Evolutionary conservation across 2,888 invertebrate species (phyloP), one percentile per base, ranked within the genome.

Genomic region (Eupithecia pulchellata): DNA sequence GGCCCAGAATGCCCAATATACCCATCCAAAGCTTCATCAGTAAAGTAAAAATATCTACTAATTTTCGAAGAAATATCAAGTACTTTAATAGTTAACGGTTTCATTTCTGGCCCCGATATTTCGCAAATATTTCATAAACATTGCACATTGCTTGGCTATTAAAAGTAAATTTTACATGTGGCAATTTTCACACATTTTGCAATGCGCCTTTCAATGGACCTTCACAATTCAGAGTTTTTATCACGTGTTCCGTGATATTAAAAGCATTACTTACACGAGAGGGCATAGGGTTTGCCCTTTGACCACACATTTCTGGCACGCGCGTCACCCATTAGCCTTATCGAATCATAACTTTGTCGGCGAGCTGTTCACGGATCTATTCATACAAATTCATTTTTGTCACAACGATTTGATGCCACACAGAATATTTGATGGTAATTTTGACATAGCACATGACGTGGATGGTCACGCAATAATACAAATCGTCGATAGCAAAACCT

Each of bases 281-380:
- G 42, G 55, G n/a, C 55, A 29, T 36, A 34, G 39, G 29, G 68
- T 60, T 60, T 74, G 62, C 63, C 76, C 74, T 68, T 20, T 75
- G 69, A 72, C 68, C 72, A 27, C 64, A 55, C 66, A 69, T 71
- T 75, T 64, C 13, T 36, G 68, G 75, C 78, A 74, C 79, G 78
- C 75, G 78, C 65, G 66, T 72, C 52, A 71, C 64, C 66, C 72
- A 76, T 77, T 77, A 73, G 34, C 29, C 11, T 71, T 72, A 76
- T 77, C 69, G 68, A 60, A 55, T 20, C 67, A 66, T 34, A 63
- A 66, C 71, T 29, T 66, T 67, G 64, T 55, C 86, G 85, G 89
- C 89, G 20, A 25, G 32, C 14, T 61, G 61, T 34, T 25, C 36
- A 60, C n/a, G 58, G 32, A n/a, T 11, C 8, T 60, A 2, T 61